Percentiles rank a stretch among this genome's conserved stretches.
Conservation (phyloP, 2,113 vertebrate species). For the Bolborhynchus lineola region DNA sequence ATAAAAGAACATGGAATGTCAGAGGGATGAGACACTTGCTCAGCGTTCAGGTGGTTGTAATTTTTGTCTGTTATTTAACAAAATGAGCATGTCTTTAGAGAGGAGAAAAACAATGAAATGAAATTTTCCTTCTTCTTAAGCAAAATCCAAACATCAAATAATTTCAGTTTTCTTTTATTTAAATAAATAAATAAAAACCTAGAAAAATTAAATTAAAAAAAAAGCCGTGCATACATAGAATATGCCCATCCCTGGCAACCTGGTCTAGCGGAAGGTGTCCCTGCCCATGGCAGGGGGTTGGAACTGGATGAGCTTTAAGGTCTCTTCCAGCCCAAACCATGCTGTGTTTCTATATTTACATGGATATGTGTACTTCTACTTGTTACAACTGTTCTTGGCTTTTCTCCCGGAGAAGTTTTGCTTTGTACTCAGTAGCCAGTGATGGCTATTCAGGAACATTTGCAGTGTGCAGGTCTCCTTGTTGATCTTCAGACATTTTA, state of each 20-base stretch:
- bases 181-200: background rate
- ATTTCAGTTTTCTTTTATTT: background rate
- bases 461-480: background rate
- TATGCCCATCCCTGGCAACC: background rate
- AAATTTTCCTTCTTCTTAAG: background rate
- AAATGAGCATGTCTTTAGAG: background rate
- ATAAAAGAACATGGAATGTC: background rate
- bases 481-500: background rate
- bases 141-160: background rate
- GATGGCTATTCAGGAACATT: background rate
- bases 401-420: background rate
- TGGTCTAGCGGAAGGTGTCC: background rate
- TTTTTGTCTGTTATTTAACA: background rate
- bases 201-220: background rate
- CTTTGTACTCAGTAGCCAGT: background rate
- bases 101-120: rapidly evolving
- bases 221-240: rapidly evolving
- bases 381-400: background rate
- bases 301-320: background rate
- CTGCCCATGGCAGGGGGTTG: background rate
- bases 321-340: background rate
- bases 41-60: background rate
- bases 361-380: background rate
- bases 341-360: background rate
- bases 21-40: background rate